Conservation (phyloP, 2,113 vertebrate genomes). For the Mellivora capensis region DNA sequence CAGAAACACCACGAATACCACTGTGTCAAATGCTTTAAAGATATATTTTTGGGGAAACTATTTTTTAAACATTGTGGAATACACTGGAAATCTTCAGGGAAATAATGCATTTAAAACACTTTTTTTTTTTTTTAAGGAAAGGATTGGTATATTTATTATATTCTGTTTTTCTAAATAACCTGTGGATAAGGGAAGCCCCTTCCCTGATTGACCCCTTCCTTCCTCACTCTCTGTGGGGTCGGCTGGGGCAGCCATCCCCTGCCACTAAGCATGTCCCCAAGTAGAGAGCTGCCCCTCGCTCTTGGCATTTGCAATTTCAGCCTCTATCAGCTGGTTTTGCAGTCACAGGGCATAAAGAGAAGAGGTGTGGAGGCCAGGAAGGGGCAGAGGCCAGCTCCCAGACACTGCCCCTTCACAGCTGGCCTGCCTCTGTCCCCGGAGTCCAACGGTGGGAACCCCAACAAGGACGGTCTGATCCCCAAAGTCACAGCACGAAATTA, state of each 20-base stretch:
- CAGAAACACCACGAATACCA: slow-evolving; percentile 55
- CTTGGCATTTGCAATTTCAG: too few relatives aligned
- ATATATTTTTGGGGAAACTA: slow-evolving; percentile 73
- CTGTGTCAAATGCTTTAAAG: slow-evolving; percentile 75
- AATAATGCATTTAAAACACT: slow-evolving; percentile 79
- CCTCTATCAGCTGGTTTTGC: neutral
- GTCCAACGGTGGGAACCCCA: neutral
- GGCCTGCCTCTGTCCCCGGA: neutral
- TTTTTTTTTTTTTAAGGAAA: slow-evolving; percentile 69
- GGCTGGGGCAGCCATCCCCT: neutral
- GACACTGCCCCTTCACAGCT: neutral
- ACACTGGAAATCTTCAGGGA: slow-evolving; percentile 87
- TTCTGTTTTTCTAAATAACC: slow-evolving; percentile 66
- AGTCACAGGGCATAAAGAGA: neutral
- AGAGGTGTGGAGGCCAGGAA: neutral
- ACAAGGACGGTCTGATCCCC: neutral
- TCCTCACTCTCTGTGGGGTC: neutral
- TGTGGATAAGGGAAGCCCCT: slow-evolving; percentile 68
- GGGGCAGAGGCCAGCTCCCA: neutral
- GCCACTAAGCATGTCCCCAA: neutral
- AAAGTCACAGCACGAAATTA: neutral
- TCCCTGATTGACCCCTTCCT: neutral
- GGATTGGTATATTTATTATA: slow-evolving; percentile 81
- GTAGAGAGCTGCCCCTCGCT: neutral
- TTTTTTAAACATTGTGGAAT: slow-evolving; percentile 82